Evolutionary conservation across 2,888 invertebrate species (phyloP), one percentile per base, ranked within the genome.

Genomic region (Urechis unicinctus): DNA sequence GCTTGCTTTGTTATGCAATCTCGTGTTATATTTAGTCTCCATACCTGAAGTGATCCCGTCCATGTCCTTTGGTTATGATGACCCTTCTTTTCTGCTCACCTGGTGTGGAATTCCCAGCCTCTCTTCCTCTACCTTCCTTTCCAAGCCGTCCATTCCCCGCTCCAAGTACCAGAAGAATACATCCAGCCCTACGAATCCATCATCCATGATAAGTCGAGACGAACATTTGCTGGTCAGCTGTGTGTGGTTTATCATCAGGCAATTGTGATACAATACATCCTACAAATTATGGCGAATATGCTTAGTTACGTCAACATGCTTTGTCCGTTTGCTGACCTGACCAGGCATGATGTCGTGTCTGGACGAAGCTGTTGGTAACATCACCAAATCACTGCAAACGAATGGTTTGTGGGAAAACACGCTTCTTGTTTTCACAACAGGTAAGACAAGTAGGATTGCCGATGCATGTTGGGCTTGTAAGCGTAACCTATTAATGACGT

Each of bases 371-470:
- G 54, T 67, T 42, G 61, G 51, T 3, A 62, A 66, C 47, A 47
- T 67, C 21, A 62, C 63, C 6, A 6, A 53, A 31, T 49, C 60
- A 22, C 47, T 67, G 13, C 49, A 62, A 42, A 43, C 54, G 3
- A 24, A 53, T 3, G 60, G 61, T 2, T 31, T 62, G 41, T 62
- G 60, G 60, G 55, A 89, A 44, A 87, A 93, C 72, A 88, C 91
- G 0, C 84, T 95, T 47, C 82, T 95, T 53, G 77, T 91, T 1
- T 95, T 94, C 73, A 84, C 88, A 64, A 87, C 91, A 13, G 95
- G 73, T 71, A n/a, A n/a, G 63, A 29, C 51, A 55, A 36, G n/a
- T n/a, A n/a, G n/a, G n/a, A 36, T 36, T n/a, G n/a, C 41, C n/a
- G n/a, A n/a, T n/a, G n/a, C n/a, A n/a, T n/a, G n/a, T n/a, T n/a